Evolutionary conservation across 2,113 vertebrate species (phyloP), one percentile per base, ranked within the genome.

Genomic region (Cochlearius cochlearius): DNA sequence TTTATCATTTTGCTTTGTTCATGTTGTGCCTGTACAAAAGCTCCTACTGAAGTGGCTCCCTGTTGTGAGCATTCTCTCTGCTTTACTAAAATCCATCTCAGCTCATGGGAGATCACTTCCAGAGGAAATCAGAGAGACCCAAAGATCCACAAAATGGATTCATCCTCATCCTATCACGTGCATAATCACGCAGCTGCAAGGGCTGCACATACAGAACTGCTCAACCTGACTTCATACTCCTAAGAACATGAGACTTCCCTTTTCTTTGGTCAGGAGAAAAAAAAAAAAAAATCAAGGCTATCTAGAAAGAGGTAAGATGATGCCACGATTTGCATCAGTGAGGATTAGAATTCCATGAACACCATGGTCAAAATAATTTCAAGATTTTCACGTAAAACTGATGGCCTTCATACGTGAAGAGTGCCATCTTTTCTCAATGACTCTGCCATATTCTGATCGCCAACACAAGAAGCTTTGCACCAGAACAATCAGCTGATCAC

Each of bases 1-100:
- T 63, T 83, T 86, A 91, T 60, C 60, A 45, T 90, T 93, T 71
- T 86, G 55, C 60, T 93, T 78, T 92, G 60, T 83, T 96, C 58
- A 63, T 3, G 2, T 38, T 53, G 43, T 55, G 49, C 45, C 69
- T 53, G 39, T 67, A 88, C 62, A 85, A 88, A 94, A 84, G 68
- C 26, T 92, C 63, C 59, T 45, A 81, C 67, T 88, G 71, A 68
- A 79, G 79, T 3, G 39, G 74, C 34, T 64, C 89, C 87, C 89
- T 66, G 59, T 74, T 72, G 77, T 49, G 38, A 84, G 26, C 41
- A 55, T 85, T 88, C 69, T 67, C 72, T 73, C 64, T 68, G 78
- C 63, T 64, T 83, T 85, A 89, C 86, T 77, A 56, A 75, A 92
- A 56, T 38, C 63, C 53, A 58, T 55, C 80, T 89, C 67, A 83